These are phyloP conservation scores for Flexamia atlantica DNA, from an alignment of 2,888 invertebrate species.

Conservation along the genomic window DNA sequence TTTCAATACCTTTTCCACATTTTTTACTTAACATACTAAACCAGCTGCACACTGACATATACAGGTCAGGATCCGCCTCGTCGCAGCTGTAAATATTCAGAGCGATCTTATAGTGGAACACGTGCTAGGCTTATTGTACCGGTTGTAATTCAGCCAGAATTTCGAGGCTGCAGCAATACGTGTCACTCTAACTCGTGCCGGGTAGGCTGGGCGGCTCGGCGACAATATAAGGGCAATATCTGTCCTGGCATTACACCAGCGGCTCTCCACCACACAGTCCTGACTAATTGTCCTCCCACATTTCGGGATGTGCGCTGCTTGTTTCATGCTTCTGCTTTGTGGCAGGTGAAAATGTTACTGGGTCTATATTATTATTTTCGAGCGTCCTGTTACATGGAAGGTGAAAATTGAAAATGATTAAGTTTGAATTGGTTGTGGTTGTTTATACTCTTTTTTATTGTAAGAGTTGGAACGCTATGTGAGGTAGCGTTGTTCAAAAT, in stretches of 20 bases:
- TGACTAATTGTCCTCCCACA: not conserved
- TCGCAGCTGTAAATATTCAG: not conserved
- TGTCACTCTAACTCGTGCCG: slow-evolving; percentile 38
- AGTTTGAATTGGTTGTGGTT: too few species aligned
- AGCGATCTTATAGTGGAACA: slow-evolving; percentile 6
- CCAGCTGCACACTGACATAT: not conserved
- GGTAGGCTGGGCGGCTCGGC: slow-evolving; percentile 19
- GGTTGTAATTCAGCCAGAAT: slow-evolving; percentile 21
- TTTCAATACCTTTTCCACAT: too few species aligned
- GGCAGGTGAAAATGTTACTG: too few species aligned
- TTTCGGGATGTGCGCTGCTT: too few species aligned
- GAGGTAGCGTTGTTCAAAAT: too few species aligned
- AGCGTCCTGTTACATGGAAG: too few species aligned
- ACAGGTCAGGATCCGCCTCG: not conserved
- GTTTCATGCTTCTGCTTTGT: too few species aligned
- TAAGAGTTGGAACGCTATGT: too few species aligned
- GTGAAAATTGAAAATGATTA: too few species aligned
- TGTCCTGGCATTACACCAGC: slow-evolving; percentile 10
- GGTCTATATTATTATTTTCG: too few species aligned
- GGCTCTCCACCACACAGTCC: slow-evolving; percentile 12
- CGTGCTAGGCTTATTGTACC: slow-evolving; percentile 26
- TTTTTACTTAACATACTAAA: too few species aligned
- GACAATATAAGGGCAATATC: slow-evolving; percentile 39
- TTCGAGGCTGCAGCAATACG: slow-evolving; percentile 29
- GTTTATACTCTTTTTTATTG: too few species aligned